Evolutionary conservation across 2,113 vertebrate species (phyloP).

Genomic region (Corythornis vintsioides): DNA sequence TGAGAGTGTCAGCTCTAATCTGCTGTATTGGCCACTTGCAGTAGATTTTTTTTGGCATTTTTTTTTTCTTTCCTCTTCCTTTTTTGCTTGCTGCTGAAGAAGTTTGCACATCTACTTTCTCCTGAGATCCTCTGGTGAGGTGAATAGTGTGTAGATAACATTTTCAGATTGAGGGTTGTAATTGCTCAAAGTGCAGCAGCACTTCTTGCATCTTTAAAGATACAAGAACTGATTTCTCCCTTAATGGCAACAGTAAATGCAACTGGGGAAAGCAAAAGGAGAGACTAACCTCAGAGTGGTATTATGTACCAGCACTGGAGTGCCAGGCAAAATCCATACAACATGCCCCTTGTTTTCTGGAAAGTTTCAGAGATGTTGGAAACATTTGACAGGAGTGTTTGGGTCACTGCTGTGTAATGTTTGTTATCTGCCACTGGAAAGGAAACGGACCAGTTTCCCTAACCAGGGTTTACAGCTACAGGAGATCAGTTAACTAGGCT

Average conservation of each 20-base stretch:
- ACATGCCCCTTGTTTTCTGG: background rate
- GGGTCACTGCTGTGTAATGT: background rate
- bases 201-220: background rate
- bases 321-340: background rate
- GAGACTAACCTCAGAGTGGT: background rate
- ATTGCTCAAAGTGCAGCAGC: background rate
- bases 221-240: background rate
- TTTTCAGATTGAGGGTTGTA: background rate
- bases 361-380: background rate
- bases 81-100: background rate
- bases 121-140: background rate
- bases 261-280: background rate
- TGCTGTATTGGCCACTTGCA: background rate
- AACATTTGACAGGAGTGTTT: background rate
- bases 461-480: background rate
- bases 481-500: background rate
- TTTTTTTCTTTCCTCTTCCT: background rate
- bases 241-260: background rate
- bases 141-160: background rate
- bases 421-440: background rate
- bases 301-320: background rate
- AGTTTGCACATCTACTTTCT: background rate
- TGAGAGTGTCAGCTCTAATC: background rate
- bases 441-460: background rate
- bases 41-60: no score